Evolutionary conservation across 2,797 vertebrate genomes (phyloP), one percentile per base, ranked within the genome.

Genomic region (Falco rusticolus): DNA sequence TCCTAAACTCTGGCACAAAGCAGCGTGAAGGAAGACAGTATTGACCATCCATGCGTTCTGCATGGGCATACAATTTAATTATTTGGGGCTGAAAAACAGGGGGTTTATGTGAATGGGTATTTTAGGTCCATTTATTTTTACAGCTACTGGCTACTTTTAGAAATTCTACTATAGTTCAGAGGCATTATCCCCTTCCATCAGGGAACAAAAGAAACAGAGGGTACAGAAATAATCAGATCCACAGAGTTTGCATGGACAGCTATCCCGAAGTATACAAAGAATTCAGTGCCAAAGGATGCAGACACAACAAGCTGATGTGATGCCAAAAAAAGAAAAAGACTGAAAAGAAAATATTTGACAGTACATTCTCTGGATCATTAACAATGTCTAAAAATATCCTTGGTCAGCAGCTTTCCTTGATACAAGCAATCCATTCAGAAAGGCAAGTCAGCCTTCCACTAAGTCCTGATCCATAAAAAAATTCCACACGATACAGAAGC

Each of bases 361-460:
- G 74, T 25, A 21, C 7, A 84, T 82, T 96, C 93, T 70, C 54
- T 31, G 74, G 86, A 84, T 84, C 91, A 96, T 94, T 97, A 97
- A 95, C 87, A 84, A 79, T 31, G 33, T 63, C 75, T 53, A 92
- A 94, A 95, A 95, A 91, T 63, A 74, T 20, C 69, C 72, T 47
- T 63, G 82, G 89, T 97, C 97, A 97, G 98, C 96, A 97, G 68
- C 87, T 95, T 97, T 96, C 83, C 84, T 76, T 89, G 94, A 97
- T 85, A 90, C 51, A 81, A n/a, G 29, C 0, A 2, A 95, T 89
- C 85, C 66, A 65, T 78, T 87, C 51, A 51, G 78, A 80, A 78
- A 75, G 71, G 93, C 54, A 48, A 89, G 90, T 78, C 34, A 79
- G 90, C 75, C 47, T 92, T 74, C 41, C 37, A 80, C 84, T 91